Percentiles rank a stretch among this genome's conserved stretches.
Conservation (phyloP, 1,140 invertebrate species). For the Drosophila pandora region DNA sequence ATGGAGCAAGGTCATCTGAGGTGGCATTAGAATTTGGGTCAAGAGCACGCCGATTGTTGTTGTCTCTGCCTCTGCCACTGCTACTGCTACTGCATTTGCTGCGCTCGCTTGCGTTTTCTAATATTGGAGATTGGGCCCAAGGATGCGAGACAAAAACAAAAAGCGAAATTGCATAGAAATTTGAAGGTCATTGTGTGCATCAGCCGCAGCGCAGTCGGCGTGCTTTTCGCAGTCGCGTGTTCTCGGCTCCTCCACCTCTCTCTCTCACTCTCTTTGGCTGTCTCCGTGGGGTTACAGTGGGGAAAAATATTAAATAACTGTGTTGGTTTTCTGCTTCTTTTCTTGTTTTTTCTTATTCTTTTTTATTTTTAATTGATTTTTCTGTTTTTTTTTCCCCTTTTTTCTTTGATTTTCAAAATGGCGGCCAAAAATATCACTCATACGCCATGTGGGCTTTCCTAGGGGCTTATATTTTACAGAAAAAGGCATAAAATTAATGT, state of each 20-base stretch:
- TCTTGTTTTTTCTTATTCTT: not conserved
- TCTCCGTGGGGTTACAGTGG: constrained; percentile 10
- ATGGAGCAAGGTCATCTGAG: constrained; percentile 66
- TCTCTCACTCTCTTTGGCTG: constrained; percentile 15
- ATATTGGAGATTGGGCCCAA: constrained; percentile 80
- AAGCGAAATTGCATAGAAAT: constrained; percentile 75
- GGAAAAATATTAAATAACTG: not conserved
- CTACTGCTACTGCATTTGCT: constrained; percentile 1
- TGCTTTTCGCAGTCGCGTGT: constrained; percentile 13
- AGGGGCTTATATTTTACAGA: no score
- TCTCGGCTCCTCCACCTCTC: constrained; percentile 9
- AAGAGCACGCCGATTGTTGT: constrained; percentile 48
- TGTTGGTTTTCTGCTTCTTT: not conserved
- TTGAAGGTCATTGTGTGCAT: constrained; percentile 72
- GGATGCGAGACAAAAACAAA: constrained; percentile 61
- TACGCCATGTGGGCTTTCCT: not conserved
- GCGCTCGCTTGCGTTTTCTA: constrained; percentile 66
- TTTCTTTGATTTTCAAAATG: no score
- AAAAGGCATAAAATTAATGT: no score
- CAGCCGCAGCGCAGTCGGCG: constrained; percentile 42
- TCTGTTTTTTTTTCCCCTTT: not conserved
- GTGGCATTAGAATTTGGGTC: constrained; percentile 73
- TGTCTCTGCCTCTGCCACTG: constrained; percentile 2
- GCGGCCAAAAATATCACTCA: not conserved
- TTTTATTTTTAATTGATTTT: not conserved